Base-by-base conservation (phyloP, 1,140 invertebrate species). In the Pseudomyrmex sp. region DNA sequence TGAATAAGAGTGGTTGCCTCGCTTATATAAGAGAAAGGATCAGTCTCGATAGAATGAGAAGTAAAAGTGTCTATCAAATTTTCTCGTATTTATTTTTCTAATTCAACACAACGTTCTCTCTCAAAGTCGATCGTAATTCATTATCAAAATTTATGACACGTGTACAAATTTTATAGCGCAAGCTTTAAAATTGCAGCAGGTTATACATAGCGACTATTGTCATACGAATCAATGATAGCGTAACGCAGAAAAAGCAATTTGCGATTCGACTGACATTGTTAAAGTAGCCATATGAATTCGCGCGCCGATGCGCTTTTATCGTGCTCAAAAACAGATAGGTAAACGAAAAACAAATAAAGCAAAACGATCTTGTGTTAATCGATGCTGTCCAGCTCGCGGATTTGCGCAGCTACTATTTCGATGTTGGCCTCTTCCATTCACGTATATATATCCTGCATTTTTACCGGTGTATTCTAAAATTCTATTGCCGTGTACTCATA, bases 241-340 rank as follows among this genome's bases (percentile, higher is more conserved):
- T 52, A 56, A 59, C 73, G 61, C 63, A 69, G 70, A 59, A 72
- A 66, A 76, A 86, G 75, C 86, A 87, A 87, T 87, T 84, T 83
- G 74, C 85, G 85, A 86, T 87, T 86, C 80, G 68, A 54, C 72
- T 73, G 85, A 80, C 68, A 87, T 87, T 87, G 86, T 87, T 85
- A 87, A 87, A 86, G 66, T 56, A 84, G 61, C 58, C 61, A 66
- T 82, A 75, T 61, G 84, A 75, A 76, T 83, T 63, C 80, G 68
- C 80, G 56, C 54, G 74, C 63, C 75, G 63, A 84, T 84, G 82
- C 82, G 74, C 82, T 84, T 84, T 84, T 79, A 84, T 79, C 82
- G 52, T 85, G 56, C 54, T 50, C 54, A 58, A 63, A 62, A 83
- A 73, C 84, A 65, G 66, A 75, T 86, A 65, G 66, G 69, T 86